Percentiles rank a stretch among this genome's conserved stretches.
Evolutionary conservation across 2,113 vertebrate genomes (phyloP).

Genomic region (Xenus cinereus): DNA sequence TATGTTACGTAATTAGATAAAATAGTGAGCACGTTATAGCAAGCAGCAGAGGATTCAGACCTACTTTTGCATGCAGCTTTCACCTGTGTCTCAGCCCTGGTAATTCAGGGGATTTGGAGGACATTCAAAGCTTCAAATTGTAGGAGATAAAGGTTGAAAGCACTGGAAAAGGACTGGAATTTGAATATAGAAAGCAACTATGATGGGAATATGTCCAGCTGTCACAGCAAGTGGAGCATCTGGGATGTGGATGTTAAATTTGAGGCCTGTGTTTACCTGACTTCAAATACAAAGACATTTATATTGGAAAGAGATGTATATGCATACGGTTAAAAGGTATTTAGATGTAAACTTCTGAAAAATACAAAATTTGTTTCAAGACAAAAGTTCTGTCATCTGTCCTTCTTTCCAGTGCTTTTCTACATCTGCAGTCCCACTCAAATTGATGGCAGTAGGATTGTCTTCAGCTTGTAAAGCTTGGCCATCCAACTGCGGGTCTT

Average conservation of each 20-base stretch:
- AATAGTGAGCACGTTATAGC: background rate
- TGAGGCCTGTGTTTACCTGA: background rate
- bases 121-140: background rate
- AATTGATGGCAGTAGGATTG: background rate
- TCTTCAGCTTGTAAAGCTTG: background rate
- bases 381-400: background rate
- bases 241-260: slow-evolving; percentile 19
- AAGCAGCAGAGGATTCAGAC: background rate
- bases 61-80: background rate
- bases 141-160: slow-evolving; percentile 43
- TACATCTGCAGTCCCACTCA: background rate
- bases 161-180: slow-evolving; percentile 15
- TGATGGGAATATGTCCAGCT: slow-evolving; percentile 7
- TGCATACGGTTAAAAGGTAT: background rate
- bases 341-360: background rate
- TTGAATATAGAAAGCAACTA: slow-evolving; percentile 31
- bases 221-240: background rate
- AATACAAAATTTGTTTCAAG: background rate
- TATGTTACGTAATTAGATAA: background rate
- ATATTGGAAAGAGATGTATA: background rate
- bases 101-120: slow-evolving; percentile 20
- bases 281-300: background rate
- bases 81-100: background rate
- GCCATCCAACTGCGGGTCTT: background rate
- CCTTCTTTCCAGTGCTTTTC: background rate